phyloP scores from a whole-genome alignment of 92 coral and sea anemone species.

The Heliopora coerulea region DNA sequence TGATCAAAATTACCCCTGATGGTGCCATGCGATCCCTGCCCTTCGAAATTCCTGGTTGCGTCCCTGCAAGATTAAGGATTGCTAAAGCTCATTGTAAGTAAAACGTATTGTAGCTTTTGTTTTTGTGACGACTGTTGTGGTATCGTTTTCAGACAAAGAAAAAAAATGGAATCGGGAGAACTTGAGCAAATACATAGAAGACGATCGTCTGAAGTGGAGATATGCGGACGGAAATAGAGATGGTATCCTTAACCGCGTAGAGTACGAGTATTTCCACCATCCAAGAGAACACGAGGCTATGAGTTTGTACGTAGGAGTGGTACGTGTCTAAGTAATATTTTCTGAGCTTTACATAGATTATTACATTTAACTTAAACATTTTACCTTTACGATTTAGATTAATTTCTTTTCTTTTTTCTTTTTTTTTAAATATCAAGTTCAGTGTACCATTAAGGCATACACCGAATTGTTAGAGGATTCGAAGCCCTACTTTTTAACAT shows the following conservation, averaged over 20 bases:
- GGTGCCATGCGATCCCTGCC: no score
- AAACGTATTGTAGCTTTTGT: background rate
- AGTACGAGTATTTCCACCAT: conserved; percentile 82
- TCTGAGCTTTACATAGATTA: background rate
- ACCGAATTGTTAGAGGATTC: no score
- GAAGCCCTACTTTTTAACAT: no score
- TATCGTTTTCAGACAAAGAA: conserved; percentile 63
- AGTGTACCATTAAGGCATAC: no score
- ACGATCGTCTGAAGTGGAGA: conserved; percentile 84
- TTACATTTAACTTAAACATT: no score
- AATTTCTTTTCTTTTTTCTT: no score
- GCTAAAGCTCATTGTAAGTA: no score
- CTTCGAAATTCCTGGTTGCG: no score
- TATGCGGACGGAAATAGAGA: conserved; percentile 91
- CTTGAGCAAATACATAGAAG: conserved; percentile 62
- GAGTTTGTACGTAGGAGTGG: conserved; percentile 85
- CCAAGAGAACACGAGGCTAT: conserved; percentile 89
- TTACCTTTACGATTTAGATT: no score
- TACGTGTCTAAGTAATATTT: conserved; percentile 23
- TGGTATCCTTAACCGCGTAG: conserved; percentile 71
- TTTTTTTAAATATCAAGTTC: no score
- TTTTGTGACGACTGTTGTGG: background rate
- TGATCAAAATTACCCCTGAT: no score
- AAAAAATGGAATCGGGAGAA: conserved; percentile 76
- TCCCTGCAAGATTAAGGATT: no score